Conservation (phyloP, 2,113 vertebrate genomes). For the Pterocles gutturalis region DNA sequence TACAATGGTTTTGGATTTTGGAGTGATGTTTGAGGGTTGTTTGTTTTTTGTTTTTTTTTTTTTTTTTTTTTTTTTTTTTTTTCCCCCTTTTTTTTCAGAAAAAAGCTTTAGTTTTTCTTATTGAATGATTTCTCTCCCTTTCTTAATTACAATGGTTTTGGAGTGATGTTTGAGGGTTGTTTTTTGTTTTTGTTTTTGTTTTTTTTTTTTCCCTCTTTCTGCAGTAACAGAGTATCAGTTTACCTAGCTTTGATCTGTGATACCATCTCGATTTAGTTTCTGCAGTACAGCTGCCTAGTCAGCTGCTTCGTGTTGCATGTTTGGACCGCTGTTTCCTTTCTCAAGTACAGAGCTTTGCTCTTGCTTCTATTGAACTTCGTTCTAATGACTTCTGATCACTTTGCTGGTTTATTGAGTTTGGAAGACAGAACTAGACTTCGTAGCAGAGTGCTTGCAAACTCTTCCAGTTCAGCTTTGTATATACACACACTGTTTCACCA, state of each 20-base stretch:
- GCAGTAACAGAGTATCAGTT: neutral
- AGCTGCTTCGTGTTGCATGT: neutral
- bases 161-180: neutral
- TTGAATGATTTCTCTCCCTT: neutral
- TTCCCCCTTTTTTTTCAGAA: too few species aligned
- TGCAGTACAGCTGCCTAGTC: conserved; percentile 49
- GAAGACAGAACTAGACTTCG: neutral
- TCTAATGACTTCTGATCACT: conserved; percentile 46
- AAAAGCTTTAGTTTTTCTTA: too few species aligned
- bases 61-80: too few species aligned
- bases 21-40: neutral
- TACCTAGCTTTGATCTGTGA: conserved; percentile 28
- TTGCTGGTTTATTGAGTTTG: neutral
- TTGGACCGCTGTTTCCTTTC: conserved; percentile 17
- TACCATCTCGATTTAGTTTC: neutral
- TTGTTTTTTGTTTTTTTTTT: too few species aligned
- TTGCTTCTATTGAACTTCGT: conserved; percentile 51
- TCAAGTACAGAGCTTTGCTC: conserved; percentile 33
- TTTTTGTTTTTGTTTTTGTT: too few species aligned
- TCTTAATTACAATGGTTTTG: neutral
- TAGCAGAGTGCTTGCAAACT: conserved; percentile 21
- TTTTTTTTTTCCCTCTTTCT: neutral
- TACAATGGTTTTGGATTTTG: neutral
- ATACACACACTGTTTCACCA: conserved; percentile 65
- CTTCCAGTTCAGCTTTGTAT: conserved; percentile 47